Base-by-base conservation (phyloP, 2,888 invertebrate genomes). In the Oxytorus armatus region DNA sequence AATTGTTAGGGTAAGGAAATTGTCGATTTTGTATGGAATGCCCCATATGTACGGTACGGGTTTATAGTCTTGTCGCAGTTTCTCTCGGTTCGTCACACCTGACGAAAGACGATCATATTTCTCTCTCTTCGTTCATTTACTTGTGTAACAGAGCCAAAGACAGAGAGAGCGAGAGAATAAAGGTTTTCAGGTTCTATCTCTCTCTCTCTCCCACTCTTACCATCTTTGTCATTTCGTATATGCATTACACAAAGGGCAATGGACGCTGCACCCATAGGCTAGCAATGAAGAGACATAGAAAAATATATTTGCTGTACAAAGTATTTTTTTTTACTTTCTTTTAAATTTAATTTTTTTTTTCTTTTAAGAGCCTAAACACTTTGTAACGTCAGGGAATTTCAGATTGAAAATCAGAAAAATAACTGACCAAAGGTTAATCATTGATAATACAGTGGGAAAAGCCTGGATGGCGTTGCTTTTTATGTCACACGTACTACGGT, bases 181-280 rank as follows among this genome's bases (percentile, higher is more conserved):
- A 75, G 69, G 65, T 61, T 76, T 77, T 65, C 39, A 65, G 57
- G 49, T 65, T 77, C 77, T 21, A 18, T 16, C 5, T 44, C 33
- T 70, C 65, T 29, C 21, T 36, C 63, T 69, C 61, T 63, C 53
- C 18, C 65, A 39, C 51, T 63, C 66, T 51, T 8, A 68, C 42
- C 16, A 8, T 23, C 8, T 63, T 33, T 49, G 42, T 57, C 57
- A 51, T 70, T 70, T 72, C 69, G 65, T 49, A 44, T 55, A 68
- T 73, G 51, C 72, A 63, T 73, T 68, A 49, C 68, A 80, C 77
- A 80, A 77, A 73, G 73, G 77, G 80, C 80, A 80, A 80, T 57
- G 80, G 55, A 77, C 80, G 73, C 49, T 68, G 68, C 73, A 74
- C 63, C 73, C 73, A 65, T 33, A 55, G 55, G 33, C 65, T 42